phyloP scores from a whole-genome alignment of 1,140 invertebrate species.

The Heliothis virescens region DNA sequence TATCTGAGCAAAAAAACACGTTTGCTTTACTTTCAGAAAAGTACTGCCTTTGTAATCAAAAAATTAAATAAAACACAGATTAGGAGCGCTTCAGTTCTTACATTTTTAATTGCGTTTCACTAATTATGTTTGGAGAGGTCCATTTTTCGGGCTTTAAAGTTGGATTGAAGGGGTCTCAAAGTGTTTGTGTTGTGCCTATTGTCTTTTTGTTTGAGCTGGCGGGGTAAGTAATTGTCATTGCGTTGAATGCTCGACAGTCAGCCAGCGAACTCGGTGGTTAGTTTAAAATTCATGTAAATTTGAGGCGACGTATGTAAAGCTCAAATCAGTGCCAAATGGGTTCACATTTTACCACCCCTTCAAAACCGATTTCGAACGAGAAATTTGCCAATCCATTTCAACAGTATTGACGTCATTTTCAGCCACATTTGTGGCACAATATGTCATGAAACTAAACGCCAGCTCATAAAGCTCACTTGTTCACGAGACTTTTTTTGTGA shows the following conservation, averaged over 20 bases:
- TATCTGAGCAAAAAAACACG: conserved; percentile 44
- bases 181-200: conserved; percentile 39
- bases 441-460: not conserved
- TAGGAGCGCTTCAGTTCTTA: conserved; percentile 46
- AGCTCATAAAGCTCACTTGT: not conserved
- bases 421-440: not conserved
- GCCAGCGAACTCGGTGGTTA: conserved; percentile 1
- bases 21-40: conserved; percentile 45
- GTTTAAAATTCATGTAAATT: conserved; percentile 24
- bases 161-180: conserved; percentile 44
- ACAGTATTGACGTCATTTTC: conserved; percentile 1
- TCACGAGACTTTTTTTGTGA: not conserved
- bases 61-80: conserved; percentile 51
- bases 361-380: not conserved
- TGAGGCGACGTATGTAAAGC: conserved; percentile 1
- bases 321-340: conserved; percentile 14
- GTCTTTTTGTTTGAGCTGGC: conserved; percentile 27
- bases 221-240: conserved; percentile 33
- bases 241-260: conserved; percentile 17
- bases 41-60: conserved; percentile 46
- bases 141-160: conserved; percentile 44
- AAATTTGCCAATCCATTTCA: conserved; percentile 3
- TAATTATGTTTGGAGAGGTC: conserved; percentile 44
- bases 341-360: not conserved
- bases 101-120: conserved; percentile 47